Percentiles rank a stretch among this genome's conserved stretches.
Conservation (phyloP, 2,797 vertebrate genomes). For the Gymnothorax reevesii region DNA sequence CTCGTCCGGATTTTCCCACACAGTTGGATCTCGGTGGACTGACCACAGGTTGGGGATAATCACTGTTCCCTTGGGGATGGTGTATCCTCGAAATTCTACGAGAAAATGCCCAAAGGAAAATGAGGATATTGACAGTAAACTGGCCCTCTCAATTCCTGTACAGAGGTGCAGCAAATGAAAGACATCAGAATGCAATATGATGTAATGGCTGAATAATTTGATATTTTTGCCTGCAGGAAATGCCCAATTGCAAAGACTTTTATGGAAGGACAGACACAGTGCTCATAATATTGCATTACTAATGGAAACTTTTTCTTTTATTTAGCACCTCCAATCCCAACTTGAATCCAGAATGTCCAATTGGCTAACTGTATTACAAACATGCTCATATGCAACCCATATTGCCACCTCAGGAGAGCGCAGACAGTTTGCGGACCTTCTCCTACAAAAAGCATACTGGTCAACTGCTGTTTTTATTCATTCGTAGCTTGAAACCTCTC, state of each 20-base stretch:
- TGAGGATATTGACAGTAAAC: neutral
- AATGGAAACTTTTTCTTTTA: neutral
- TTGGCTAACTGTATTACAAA: too few relatives aligned
- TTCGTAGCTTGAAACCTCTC: too few relatives aligned
- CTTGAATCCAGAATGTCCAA: too few relatives aligned
- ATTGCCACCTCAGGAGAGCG: too few relatives aligned
- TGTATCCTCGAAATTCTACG: constrained; percentile 88
- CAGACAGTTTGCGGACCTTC: too few relatives aligned
- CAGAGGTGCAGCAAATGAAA: neutral
- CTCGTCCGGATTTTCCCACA: constrained; percentile 88
- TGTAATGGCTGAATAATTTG: neutral
- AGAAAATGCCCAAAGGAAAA: neutral
- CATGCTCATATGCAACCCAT: too few relatives aligned
- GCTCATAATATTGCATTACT: neutral
- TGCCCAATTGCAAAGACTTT: neutral
- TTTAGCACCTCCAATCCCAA: too few relatives aligned
- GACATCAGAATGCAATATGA: neutral
- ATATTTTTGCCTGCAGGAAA: neutral
- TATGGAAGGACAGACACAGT: neutral
- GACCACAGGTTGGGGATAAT: constrained; percentile 92
- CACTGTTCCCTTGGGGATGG: constrained; percentile 89
- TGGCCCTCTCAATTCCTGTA: neutral
- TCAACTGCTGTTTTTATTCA: too few relatives aligned
- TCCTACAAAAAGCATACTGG: too few relatives aligned
- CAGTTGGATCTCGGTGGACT: constrained; percentile 86